Evolutionary conservation across 1,140 invertebrate species (phyloP).

Genomic region (Pomacea maculata): DNA sequence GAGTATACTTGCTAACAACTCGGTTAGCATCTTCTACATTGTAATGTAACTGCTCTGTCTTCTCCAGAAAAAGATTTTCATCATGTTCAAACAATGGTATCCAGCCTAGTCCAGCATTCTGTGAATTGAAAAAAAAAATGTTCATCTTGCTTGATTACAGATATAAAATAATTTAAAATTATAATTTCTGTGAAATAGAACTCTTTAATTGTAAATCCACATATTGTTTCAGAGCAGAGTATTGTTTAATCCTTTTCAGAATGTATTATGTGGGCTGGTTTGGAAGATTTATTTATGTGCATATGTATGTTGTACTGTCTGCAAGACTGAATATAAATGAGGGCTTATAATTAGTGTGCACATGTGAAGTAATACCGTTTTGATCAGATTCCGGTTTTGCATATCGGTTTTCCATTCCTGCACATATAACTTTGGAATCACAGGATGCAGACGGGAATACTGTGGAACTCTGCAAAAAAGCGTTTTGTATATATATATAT

Average conservation of each 20-base stretch:
- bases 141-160: neutral
- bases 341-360: neutral
- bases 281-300: neutral
- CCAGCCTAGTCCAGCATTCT: slow-evolving; percentile 62
- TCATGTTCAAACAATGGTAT: slow-evolving; percentile 65
- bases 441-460: slow-evolving; percentile 57
- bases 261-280: neutral
- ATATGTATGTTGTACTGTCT: neutral
- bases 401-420: slow-evolving; percentile 66
- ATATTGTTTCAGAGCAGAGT: neutral
- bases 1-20: slow-evolving; percentile 55
- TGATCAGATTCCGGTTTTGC: slow-evolving; percentile 60
- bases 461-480: slow-evolving; percentile 50
- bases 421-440: slow-evolving; percentile 59
- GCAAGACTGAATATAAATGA: no score
- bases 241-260: neutral
- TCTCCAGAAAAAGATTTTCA: slow-evolving; percentile 62
- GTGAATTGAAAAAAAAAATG: slow-evolving; percentile 15
- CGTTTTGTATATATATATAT: no score
- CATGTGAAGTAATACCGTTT: slow-evolving; percentile 44
- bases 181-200: neutral
- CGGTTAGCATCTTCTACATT: slow-evolving; percentile 61
- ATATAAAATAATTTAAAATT: neutral
- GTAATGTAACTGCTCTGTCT: slow-evolving; percentile 64
- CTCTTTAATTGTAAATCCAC: neutral